Conservation (phyloP, 2,113 vertebrate genomes). For the Recurvirostra avosetta region DNA sequence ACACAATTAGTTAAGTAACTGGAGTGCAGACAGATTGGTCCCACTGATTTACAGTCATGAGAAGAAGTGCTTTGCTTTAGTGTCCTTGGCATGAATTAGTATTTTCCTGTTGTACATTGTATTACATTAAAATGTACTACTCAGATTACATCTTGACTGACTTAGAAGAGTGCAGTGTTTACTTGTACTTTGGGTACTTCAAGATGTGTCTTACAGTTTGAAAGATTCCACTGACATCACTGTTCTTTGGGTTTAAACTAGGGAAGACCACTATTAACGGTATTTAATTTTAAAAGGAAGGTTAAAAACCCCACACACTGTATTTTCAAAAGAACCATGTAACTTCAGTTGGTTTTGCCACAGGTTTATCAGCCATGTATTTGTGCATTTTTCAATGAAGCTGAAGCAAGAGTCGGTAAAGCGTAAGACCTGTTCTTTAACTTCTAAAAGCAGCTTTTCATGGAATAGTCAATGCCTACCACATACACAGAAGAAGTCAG, state of each 20-base stretch:
- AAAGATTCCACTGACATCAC: background rate
- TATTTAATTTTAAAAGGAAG: background rate
- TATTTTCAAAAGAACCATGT: background rate
- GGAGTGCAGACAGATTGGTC: background rate
- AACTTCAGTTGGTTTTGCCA: background rate
- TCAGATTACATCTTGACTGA: background rate
- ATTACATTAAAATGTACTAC: background rate
- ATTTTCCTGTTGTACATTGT: background rate
- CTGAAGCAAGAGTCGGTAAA: background rate
- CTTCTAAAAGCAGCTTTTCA: background rate
- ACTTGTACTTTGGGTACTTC: background rate
- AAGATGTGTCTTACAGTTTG: background rate
- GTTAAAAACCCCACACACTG: background rate
- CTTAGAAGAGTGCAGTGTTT: background rate
- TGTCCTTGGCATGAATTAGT: background rate
- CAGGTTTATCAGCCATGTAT: rapidly evolving
- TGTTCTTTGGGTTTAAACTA: background rate
- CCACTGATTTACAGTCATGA: background rate
- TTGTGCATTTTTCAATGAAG: background rate
- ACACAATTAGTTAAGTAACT: background rate
- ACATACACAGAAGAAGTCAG: background rate
- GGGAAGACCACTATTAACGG: background rate
- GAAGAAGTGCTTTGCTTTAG: background rate
- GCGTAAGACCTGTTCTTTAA: background rate
- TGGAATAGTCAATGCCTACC: background rate